Percentiles rank a stretch among this genome's conserved stretches.
These are phyloP conservation scores for Nephotettix cincticeps DNA, from an alignment of 1,140 invertebrate genomes.

Conservation along the genomic window DNA sequence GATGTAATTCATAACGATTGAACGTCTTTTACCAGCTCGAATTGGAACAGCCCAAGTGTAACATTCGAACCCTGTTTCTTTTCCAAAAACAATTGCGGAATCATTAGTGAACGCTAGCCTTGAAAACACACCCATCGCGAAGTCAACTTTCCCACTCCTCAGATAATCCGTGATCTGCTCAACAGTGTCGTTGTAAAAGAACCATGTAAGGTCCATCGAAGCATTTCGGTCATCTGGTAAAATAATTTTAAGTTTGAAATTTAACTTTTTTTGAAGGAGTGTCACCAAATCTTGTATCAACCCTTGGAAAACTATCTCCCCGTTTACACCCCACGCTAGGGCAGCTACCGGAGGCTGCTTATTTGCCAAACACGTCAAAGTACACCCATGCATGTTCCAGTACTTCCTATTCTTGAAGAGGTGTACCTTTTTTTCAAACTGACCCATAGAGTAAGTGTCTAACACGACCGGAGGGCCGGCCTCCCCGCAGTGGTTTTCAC, in stretches of 20 bases:
- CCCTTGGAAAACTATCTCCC: slow-evolving; percentile 1
- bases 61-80: slow-evolving; percentile 34
- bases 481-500: not conserved
- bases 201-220: not conserved
- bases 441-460: not conserved
- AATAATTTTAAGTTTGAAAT: slow-evolving; percentile 10
- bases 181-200: slow-evolving; percentile 10
- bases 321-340: not conserved
- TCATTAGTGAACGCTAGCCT: slow-evolving; percentile 7
- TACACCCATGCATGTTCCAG: slow-evolving; percentile 18
- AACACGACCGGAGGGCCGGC: slow-evolving; percentile 1
- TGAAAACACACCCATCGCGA: slow-evolving; percentile 10
- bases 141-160: not conserved
- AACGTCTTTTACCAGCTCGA: slow-evolving; percentile 30
- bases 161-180: slow-evolving; percentile 6
- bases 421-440: not conserved
- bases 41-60: slow-evolving; percentile 37
- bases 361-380: not conserved
- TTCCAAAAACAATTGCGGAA: not conserved
- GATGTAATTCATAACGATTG: slow-evolving; percentile 30
- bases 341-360: not conserved
- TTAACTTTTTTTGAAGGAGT: not conserved
- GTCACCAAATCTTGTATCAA: not conserved
- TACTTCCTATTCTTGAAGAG: not conserved
- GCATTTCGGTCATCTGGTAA: not conserved